A percentile compares a stretch with the other conserved stretches of the same genome.
Conservation (phyloP, 1,140 invertebrate genomes). For the Leptinotarsa undecemlineata region DNA sequence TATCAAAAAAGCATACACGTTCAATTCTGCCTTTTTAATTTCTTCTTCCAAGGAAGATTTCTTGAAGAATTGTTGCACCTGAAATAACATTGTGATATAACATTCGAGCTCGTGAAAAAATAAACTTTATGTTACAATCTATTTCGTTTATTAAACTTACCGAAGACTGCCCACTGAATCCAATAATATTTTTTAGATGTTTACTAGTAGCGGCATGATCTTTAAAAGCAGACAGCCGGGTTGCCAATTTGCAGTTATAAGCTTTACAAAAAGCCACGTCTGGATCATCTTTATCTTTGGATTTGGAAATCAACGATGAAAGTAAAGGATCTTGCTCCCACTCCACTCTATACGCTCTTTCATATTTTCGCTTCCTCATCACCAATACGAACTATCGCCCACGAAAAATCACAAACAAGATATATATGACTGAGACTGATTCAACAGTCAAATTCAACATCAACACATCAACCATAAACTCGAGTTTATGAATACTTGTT, state of each 20-base stretch:
- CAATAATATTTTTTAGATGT: constrained; percentile 25
- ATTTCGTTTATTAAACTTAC: too few species aligned
- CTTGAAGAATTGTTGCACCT: constrained; percentile 16
- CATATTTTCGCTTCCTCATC: too few species aligned
- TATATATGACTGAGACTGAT: too few species aligned
- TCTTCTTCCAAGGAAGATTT: constrained; percentile 27
- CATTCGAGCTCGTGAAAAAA: too few species aligned
- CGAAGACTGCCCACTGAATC: background rate
- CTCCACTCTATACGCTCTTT: constrained; percentile 10
- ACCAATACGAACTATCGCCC: too few species aligned
- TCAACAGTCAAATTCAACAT: too few species aligned
- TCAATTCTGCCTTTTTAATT: constrained; percentile 39
- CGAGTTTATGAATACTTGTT: too few species aligned
- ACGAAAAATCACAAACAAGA: too few species aligned
- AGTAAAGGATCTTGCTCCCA: constrained; percentile 21
- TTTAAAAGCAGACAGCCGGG: constrained; percentile 19
- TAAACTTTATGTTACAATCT: too few species aligned
- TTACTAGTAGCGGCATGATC: constrained; percentile 19
- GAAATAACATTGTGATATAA: constrained; percentile 15
- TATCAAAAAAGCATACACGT: constrained; percentile 31
- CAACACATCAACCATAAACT: too few species aligned
- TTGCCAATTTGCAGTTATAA: constrained; percentile 50
- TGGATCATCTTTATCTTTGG: background rate
- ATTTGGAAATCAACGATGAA: constrained; percentile 12
- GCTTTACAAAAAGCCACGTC: constrained; percentile 9